Conservation (phyloP, 2,113 vertebrate genomes). For the Channa maculata region DNA sequence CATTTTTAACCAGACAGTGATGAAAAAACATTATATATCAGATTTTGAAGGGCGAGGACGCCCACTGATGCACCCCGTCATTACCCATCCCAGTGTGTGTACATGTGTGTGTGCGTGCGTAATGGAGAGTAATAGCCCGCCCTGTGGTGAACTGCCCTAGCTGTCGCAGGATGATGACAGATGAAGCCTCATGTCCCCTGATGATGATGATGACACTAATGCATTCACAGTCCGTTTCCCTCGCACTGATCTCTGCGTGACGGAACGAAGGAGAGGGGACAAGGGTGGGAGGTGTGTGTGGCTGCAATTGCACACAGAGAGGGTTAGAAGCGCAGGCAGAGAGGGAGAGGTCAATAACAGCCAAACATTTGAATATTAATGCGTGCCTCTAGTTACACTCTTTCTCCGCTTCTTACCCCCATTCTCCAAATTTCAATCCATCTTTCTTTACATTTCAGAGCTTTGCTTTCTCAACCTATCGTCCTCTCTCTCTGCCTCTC, state of each 20-base stretch:
- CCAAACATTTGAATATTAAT: slow-evolving; percentile 60
- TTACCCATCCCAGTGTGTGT: slow-evolving; percentile 28
- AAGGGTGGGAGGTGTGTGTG: background rate
- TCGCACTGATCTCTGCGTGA: slow-evolving; percentile 57
- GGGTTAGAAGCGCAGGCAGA: slow-evolving; percentile 9
- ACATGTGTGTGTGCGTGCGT: slow-evolving; percentile 28
- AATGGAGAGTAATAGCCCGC: slow-evolving; percentile 69
- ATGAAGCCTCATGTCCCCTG: slow-evolving; percentile 61
- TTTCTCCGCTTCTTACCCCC: background rate
- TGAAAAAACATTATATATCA: slow-evolving; percentile 64
- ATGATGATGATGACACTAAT: slow-evolving; percentile 76
- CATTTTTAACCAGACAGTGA: slow-evolving; percentile 73
- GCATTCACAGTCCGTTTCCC: slow-evolving; percentile 71
- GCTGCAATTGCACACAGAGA: slow-evolving; percentile 18
- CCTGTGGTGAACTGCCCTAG: slow-evolving; percentile 59
- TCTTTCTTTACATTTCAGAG: slow-evolving; percentile 33
- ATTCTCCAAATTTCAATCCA: slow-evolving; percentile 38
- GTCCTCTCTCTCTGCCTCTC: slow-evolving; percentile 23
- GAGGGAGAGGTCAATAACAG: slow-evolving; percentile 56
- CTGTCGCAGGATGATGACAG: slow-evolving; percentile 70
- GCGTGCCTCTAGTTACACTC: slow-evolving; percentile 23
- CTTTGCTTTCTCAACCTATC: slow-evolving; percentile 27
- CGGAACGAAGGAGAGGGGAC: slow-evolving; percentile 31
- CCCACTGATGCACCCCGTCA: slow-evolving; percentile 39
- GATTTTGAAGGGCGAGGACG: slow-evolving; percentile 44